Conservation (phyloP, 2,888 invertebrate genomes). For the Copidosoma aretas region DNA sequence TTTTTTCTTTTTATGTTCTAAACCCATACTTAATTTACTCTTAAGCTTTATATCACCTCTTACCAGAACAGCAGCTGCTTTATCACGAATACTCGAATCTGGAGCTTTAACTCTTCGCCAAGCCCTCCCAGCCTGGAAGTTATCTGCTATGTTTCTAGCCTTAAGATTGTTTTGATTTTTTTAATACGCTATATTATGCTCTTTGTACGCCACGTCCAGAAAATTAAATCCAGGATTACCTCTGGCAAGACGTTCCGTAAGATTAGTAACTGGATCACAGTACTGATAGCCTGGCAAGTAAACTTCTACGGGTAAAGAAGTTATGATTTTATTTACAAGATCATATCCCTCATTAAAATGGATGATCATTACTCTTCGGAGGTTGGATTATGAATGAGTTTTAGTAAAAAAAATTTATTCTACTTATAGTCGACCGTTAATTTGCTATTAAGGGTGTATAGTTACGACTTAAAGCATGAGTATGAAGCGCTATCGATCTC, state of each 20-base stretch:
- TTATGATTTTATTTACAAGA: neutral
- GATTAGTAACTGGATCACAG: constrained; percentile 40
- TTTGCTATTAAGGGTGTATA: too few relatives aligned
- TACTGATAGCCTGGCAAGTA: neutral
- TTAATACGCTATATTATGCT: neutral
- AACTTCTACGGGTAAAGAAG: neutral
- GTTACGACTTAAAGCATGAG: too few relatives aligned
- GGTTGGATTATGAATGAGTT: neutral
- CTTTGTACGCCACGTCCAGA: neutral
- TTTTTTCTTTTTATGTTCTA: neutral
- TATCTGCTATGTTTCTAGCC: neutral
- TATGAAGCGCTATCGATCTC: too few relatives aligned
- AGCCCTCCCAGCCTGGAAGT: neutral
- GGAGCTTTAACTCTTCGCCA: neutral
- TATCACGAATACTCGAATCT: constrained; percentile 1
- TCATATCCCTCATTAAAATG: neutral
- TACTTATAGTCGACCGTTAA: too few relatives aligned
- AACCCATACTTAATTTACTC: neutral
- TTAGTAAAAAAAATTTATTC: too few relatives aligned
- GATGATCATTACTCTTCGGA: neutral
- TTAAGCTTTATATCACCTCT: neutral
- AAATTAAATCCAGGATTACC: constrained; percentile 30
- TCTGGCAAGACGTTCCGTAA: constrained; percentile 41
- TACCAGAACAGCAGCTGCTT: neutral
- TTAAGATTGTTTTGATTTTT: neutral